These are phyloP conservation scores for Collichthys lucidus DNA, from an alignment of 2,113 vertebrate species.

Conservation along the genomic window DNA sequence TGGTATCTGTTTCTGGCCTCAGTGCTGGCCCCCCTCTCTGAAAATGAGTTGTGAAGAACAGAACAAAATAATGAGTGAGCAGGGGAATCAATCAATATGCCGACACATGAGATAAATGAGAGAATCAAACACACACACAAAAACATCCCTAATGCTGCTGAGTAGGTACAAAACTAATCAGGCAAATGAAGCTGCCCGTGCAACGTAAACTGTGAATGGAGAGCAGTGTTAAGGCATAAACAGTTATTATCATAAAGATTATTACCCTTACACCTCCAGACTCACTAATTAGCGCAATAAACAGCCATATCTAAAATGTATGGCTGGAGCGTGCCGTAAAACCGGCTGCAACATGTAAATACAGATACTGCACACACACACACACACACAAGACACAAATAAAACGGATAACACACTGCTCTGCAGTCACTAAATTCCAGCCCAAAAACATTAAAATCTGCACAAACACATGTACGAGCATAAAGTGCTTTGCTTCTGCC, in stretches of 20 bases:
- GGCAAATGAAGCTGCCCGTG: conserved; percentile 77
- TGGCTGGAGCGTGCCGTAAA: conserved; percentile 65
- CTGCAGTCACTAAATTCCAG: conserved; percentile 59
- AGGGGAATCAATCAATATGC: conserved; percentile 81
- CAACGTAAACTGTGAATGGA: conserved; percentile 74
- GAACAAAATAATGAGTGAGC: conserved; percentile 80
- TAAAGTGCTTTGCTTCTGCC: conserved; percentile 67
- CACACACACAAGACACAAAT: conserved; percentile 43
- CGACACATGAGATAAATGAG: conserved; percentile 77
- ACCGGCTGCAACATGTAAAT: conserved; percentile 60
- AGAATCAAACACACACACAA: conserved; percentile 69
- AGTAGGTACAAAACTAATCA: conserved; percentile 79
- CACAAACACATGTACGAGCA: conserved; percentile 53
- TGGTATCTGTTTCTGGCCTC: conserved; percentile 77
- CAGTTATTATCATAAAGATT: conserved; percentile 83
- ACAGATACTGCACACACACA: conserved; percentile 31
- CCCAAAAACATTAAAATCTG: conserved; percentile 63
- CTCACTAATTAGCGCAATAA: conserved; percentile 81
- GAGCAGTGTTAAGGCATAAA: conserved; percentile 77
- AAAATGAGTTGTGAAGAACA: conserved; percentile 83
- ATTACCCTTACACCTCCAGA: conserved; percentile 81
- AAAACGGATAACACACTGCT: conserved; percentile 51
- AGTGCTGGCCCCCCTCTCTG: conserved; percentile 51
- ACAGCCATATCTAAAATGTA: conserved; percentile 78
- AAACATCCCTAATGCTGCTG: conserved; percentile 76